A percentile compares a stretch with the other conserved stretches of the same genome.
Evolutionary conservation across 2,113 vertebrate species (phyloP).

Genomic region (Scortum barcoo): DNA sequence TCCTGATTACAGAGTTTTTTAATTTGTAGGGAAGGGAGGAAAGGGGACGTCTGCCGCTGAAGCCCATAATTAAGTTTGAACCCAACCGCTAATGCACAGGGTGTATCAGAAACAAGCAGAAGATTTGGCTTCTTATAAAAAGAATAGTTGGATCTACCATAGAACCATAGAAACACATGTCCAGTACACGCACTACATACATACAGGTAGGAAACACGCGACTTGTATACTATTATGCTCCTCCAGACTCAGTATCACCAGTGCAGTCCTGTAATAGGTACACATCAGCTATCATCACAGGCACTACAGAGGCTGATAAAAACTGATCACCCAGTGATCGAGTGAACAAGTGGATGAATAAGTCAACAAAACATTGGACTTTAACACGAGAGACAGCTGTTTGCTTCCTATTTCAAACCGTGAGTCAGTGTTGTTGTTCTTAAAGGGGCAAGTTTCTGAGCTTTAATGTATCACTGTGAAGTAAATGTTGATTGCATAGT

Average conservation of each 20-base stretch:
- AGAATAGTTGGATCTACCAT: neutral
- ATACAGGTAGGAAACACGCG: neutral
- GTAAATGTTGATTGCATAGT: too few species aligned
- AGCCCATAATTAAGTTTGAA: slow-evolving; percentile 39
- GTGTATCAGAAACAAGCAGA: slow-evolving; percentile 5
- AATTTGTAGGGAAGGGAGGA: slow-evolving; percentile 27
- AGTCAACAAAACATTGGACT: neutral
- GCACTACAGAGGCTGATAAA: neutral
- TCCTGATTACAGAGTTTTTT: slow-evolving; percentile 59
- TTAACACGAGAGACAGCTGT: neutral
- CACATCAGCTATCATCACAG: neutral
- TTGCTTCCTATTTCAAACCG: neutral
- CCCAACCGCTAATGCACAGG: neutral
- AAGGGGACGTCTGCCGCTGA: slow-evolving; percentile 23
- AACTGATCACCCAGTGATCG: neutral
- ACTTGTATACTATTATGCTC: neutral
- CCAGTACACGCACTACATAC: neutral
- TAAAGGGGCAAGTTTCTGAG: too few species aligned
- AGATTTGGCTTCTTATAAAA: neutral
- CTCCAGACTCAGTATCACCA: neutral
- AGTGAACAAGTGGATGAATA: neutral
- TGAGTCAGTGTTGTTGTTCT: neutral
- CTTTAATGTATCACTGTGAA: too few species aligned
- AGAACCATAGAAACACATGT: neutral
- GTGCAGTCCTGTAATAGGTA: neutral